Percentiles rank a stretch among this genome's conserved stretches.
These are phyloP conservation scores for Garrulus glandarius DNA, from an alignment of 2,797 vertebrate genomes.

Conservation along the genomic window DNA sequence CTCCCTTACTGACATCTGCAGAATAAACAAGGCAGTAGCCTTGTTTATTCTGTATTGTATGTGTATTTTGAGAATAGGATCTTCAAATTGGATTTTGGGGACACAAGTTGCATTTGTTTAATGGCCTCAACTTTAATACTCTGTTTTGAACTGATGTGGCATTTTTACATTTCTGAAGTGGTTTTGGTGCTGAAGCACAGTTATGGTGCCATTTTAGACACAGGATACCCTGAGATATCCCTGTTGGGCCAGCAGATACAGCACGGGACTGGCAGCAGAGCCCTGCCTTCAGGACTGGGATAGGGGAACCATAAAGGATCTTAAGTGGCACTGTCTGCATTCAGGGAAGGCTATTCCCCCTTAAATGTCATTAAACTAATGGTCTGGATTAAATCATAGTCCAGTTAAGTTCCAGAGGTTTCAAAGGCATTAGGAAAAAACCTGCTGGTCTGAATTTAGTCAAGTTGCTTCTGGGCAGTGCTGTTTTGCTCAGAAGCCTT, in stretches of 20 bases:
- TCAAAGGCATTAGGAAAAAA: not conserved
- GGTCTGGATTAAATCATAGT: not conserved
- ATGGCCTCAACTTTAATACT: not conserved
- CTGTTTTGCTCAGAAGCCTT: not conserved
- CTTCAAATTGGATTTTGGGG: not conserved
- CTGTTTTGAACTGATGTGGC: slow-evolving; percentile 16
- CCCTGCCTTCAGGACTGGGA: not conserved
- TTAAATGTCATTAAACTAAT: not conserved
- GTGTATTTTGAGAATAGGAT: not conserved
- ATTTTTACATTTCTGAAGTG: not conserved
- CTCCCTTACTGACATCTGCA: not conserved
- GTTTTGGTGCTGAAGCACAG: not conserved
- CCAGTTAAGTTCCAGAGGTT: not conserved
- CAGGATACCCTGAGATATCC: too few species aligned
- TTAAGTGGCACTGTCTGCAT: not conserved
- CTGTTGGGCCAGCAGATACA: not conserved
- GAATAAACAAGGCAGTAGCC: not conserved
- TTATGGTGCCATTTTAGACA: fast-evolving
- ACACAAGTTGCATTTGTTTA: not conserved
- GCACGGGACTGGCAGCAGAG: not conserved
- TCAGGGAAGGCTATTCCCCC: not conserved
- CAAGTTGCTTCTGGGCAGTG: not conserved
- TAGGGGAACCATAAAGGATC: not conserved
- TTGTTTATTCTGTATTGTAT: too few species aligned
- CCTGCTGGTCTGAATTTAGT: not conserved